Percentiles rank a stretch among this genome's conserved stretches.
Conservation (phyloP, 1,140 invertebrate genomes). For the Stegodyphus mimosarum region DNA sequence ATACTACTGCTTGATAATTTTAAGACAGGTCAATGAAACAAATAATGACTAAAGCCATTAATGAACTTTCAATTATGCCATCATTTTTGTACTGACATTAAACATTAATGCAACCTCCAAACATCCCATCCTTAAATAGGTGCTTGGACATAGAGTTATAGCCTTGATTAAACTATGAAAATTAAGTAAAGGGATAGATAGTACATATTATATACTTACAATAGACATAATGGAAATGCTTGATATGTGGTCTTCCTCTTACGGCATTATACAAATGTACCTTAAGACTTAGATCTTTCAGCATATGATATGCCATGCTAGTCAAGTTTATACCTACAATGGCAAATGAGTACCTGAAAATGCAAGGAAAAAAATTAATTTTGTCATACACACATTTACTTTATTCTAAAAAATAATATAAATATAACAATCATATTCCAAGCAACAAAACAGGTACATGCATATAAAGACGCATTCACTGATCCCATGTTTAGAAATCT, state of each 20-base stretch:
- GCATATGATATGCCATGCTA: conserved; percentile 84
- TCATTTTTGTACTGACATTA: too few relatives aligned
- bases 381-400: background rate
- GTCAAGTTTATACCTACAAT: conserved; percentile 93
- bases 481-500: too few relatives aligned
- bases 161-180: too few relatives aligned
- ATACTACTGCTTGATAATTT: too few relatives aligned
- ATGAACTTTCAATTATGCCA: too few relatives aligned
- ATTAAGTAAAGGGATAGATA: too few relatives aligned
- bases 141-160: too few relatives aligned
- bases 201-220: conserved; percentile 71
- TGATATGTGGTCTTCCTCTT: conserved; percentile 70
- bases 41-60: too few relatives aligned
- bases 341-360: conserved; percentile 76
- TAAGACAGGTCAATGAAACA: too few relatives aligned
- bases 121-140: too few relatives aligned
- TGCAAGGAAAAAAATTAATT: background rate
- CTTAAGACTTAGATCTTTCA: conserved; percentile 85
- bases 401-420: too few relatives aligned
- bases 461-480: background rate
- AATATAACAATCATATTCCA: background rate
- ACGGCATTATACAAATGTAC: conserved; percentile 91
- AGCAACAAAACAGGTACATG: background rate
- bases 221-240: conserved; percentile 93
- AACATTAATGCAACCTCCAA: too few relatives aligned